These are phyloP conservation scores for Pristionchus pacificus DNA, from an alignment of 1,140 invertebrate species.

Conservation along the genomic window DNA sequence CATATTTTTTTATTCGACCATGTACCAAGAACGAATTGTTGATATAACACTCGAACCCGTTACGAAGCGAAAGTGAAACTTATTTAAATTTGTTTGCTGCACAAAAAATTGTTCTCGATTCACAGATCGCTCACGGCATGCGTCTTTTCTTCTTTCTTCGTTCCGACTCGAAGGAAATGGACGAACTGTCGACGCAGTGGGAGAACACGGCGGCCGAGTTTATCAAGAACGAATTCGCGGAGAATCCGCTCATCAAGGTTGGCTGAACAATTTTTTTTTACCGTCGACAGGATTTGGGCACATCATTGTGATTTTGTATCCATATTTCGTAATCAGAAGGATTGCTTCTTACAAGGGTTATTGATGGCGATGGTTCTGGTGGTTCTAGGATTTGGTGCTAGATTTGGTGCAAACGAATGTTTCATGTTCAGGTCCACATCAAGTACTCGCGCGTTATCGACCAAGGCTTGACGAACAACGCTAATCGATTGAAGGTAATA, in stretches of 20 bases:
- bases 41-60: too few species aligned
- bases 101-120: too few species aligned
- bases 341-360: conserved; percentile 6
- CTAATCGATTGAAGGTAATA: conserved; percentile 45
- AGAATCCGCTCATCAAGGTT: conserved; percentile 49
- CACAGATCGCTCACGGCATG: conserved; percentile 52
- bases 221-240: conserved; percentile 39
- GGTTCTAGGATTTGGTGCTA: conserved; percentile 20
- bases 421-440: conserved; percentile 50
- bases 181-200: conserved; percentile 48
- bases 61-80: too few species aligned
- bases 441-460: conserved; percentile 56
- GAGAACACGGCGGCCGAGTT: conserved; percentile 46
- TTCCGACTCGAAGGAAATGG: conserved; percentile 44
- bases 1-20: too few species aligned
- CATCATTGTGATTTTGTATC: background rate
- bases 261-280: too few species aligned
- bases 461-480: conserved; percentile 51
- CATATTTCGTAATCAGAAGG: too few species aligned
- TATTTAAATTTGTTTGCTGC: too few species aligned
- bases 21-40: too few species aligned
- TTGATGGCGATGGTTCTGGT: conserved; percentile 1
- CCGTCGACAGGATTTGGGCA: background rate
- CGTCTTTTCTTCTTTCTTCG: conserved; percentile 54
- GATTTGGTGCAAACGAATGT: conserved; percentile 1